Evolutionary conservation across 2,797 vertebrate species (phyloP).

Genomic region (Neosilurus hyrtlii): DNA sequence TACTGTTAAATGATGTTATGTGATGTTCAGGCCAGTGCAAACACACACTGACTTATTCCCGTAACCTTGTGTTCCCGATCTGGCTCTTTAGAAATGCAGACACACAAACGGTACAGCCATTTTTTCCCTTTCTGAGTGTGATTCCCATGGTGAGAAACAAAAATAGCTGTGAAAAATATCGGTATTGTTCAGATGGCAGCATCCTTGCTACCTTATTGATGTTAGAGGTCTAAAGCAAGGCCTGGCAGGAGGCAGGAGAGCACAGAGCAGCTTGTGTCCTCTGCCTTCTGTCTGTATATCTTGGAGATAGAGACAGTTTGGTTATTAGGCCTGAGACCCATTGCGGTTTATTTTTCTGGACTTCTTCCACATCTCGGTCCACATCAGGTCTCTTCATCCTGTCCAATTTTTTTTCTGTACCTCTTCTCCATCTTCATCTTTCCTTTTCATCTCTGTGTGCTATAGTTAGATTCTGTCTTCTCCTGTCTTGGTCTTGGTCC

Average conservation of each 20-base stretch:
- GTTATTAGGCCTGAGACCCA: slow-evolving; percentile 11
- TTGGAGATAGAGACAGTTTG: slow-evolving; percentile 11
- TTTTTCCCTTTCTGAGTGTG: slow-evolving; percentile 27
- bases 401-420: slow-evolving; percentile 37
- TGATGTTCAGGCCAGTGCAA: slow-evolving; percentile 63
- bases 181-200: slow-evolving; percentile 28
- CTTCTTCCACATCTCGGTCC: slow-evolving; percentile 36
- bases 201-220: slow-evolving; percentile 33
- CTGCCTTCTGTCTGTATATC: slow-evolving; percentile 20
- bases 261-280: slow-evolving; percentile 37
- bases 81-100: slow-evolving; percentile 59
- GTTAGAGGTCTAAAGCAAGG: slow-evolving; percentile 49
- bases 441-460: slow-evolving; percentile 50
- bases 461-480: slow-evolving; percentile 48
- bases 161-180: slow-evolving; percentile 34
- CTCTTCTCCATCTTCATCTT: slow-evolving; percentile 28
- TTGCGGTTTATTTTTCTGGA: slow-evolving; percentile 51
- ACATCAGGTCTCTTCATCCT: slow-evolving; percentile 45
- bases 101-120: slow-evolving; percentile 4
- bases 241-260: slow-evolving; percentile 22
- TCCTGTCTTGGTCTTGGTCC: slow-evolving; percentile 37
- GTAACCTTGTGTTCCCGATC: slow-evolving; percentile 64
- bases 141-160: slow-evolving; percentile 38
- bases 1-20: slow-evolving; percentile 58
- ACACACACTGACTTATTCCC: slow-evolving; percentile 59